Conservation (phyloP, 2,888 invertebrate genomes). For the Aporophyla nigra region DNA sequence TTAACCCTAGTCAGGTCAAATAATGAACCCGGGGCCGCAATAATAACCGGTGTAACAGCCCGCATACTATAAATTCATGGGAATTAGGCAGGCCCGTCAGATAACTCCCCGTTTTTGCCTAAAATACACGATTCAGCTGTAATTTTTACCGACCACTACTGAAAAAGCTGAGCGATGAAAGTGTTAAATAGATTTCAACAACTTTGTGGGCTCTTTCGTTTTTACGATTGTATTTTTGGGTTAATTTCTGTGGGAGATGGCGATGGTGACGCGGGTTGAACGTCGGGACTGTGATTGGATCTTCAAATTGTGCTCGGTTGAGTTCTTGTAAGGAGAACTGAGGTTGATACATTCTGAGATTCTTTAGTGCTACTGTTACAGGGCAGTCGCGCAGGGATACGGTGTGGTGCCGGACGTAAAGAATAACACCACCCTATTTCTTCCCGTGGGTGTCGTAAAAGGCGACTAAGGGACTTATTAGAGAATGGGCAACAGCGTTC, state of each 20-base stretch:
- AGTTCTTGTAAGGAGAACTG: neutral
- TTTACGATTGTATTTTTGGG: conserved; percentile 43
- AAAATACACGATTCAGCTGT: conserved; percentile 66
- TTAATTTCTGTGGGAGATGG: conserved; percentile 35
- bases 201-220: conserved; percentile 50
- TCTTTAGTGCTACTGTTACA: neutral
- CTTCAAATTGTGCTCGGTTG: conserved; percentile 4
- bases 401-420: no score
- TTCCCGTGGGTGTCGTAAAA: no score
- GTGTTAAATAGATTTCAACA: conserved; percentile 63
- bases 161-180: conserved; percentile 61
- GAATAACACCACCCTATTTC: no score
- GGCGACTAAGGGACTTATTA: no score
- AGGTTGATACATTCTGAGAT: conserved; percentile 1
- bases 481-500: no score
- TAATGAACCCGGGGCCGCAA: conserved; percentile 64
- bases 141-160: conserved; percentile 57
- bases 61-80: conserved; percentile 72
- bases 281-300: conserved; percentile 23
- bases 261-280: neutral
- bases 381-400: no score
- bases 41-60: conserved; percentile 65
- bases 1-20: conserved; percentile 54
- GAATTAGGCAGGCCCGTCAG: conserved; percentile 69
- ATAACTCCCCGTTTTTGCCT: conserved; percentile 69